Conservation (phyloP, 2,797 vertebrate species). For the Chelon auratus region DNA sequence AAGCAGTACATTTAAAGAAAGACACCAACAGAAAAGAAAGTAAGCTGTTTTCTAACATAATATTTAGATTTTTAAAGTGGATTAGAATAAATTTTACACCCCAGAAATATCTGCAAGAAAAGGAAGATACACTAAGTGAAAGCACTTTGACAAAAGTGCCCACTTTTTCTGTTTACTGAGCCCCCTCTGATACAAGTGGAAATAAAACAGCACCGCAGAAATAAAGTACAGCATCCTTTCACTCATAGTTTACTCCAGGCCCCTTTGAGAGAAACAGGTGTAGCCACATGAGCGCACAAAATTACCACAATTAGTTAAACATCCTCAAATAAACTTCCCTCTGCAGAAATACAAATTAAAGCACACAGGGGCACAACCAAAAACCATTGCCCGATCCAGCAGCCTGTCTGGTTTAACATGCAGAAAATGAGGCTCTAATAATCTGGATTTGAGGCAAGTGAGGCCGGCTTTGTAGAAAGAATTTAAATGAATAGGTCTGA, state of each 20-base stretch:
- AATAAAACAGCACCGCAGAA: conserved; percentile 52
- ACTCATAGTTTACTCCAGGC: conserved; percentile 50
- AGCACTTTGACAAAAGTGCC: conserved; percentile 12
- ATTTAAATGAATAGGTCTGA: conserved; percentile 89
- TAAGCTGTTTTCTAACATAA: background rate
- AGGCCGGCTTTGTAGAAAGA: conserved; percentile 82
- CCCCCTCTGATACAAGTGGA: conserved; percentile 23
- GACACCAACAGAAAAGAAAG: background rate
- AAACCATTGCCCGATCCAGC: conserved; percentile 69
- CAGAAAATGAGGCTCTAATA: conserved; percentile 83
- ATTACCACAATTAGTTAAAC: conserved; percentile 87
- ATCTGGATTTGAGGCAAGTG: conserved; percentile 79
- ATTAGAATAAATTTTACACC: background rate
- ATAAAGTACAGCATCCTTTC: conserved; percentile 55
- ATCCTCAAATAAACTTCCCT: conserved; percentile 86
- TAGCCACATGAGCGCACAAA: conserved; percentile 71
- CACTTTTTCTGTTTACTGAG: conserved; percentile 23
- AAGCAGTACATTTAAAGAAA: background rate
- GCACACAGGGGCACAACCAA: conserved; percentile 74
- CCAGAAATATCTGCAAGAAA: conserved; percentile 2
- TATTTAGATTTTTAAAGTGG: background rate
- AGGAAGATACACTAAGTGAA: background rate
- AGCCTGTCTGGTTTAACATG: conserved; percentile 78
- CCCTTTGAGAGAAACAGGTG: conserved; percentile 77
- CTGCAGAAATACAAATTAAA: conserved; percentile 88